phyloP scores from a whole-genome alignment of 2,888 invertebrate genomes.

The Melanchra persicariae region DNA sequence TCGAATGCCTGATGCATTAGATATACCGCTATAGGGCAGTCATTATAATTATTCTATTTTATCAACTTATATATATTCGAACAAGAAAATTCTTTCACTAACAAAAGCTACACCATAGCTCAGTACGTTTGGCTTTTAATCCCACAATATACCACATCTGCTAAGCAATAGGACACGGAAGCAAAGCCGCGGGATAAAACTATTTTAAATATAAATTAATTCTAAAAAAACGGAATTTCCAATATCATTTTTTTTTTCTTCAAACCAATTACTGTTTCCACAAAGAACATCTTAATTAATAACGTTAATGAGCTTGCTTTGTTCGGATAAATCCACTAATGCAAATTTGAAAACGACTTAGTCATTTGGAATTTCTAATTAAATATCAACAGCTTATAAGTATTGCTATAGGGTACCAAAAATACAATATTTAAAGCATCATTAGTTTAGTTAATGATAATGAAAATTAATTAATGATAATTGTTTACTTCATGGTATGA shows the following conservation, averaged over 20 bases:
- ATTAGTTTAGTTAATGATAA: not conserved
- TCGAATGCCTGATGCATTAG: too few relatives aligned
- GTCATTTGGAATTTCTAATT: not conserved
- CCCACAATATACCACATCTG: too few relatives aligned
- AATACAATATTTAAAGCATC: not conserved
- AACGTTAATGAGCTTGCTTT: conserved; percentile 21
- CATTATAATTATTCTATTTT: too few relatives aligned
- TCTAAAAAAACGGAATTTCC: not conserved
- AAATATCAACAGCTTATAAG: too few relatives aligned
- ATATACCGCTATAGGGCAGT: too few relatives aligned
- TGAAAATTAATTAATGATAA: not conserved
- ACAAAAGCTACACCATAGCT: too few relatives aligned
- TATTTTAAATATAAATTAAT: not conserved
- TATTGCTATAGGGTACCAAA: not conserved
- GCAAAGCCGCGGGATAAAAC: too few relatives aligned
- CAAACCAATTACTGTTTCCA: not conserved
- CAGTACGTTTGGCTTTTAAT: too few relatives aligned
- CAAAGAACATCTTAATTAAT: conserved; percentile 24
- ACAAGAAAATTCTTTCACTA: too few relatives aligned
- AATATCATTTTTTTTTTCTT: not conserved
- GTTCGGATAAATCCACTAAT: conserved; percentile 6
- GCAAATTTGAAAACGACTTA: not conserved
- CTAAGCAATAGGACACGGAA: too few relatives aligned
- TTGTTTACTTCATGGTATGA: not conserved
- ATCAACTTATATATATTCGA: too few relatives aligned